Evolutionary conservation across 2,797 vertebrate genomes (phyloP), one percentile per base, ranked within the genome.

Genomic region (Xerus rutilus): DNA sequence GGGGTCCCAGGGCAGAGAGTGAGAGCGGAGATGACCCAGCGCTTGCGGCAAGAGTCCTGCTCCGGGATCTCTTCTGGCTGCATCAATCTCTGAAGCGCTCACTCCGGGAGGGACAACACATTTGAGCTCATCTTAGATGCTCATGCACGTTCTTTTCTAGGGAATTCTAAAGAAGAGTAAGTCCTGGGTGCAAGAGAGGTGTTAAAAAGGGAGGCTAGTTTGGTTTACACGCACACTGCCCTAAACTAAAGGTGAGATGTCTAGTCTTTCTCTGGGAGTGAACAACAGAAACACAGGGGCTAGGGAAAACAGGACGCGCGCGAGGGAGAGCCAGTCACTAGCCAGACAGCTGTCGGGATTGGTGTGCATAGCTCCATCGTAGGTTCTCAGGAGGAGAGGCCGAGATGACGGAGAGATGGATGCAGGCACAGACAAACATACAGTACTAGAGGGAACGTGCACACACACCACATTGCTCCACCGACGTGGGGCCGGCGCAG

Each of bases 1-100:
- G 98, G 98, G 90, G 98, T 97, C 86, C 67, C 96, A 98, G 98
- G 98, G 97, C 98, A 97, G 90, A 96, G 93, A 98, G 98, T 97
- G 98, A 97, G 84, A 62, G 12, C 18, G 25, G n/a, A 73, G 39
- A n/a, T 30, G 91, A n/a, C 86, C 94, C 54, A 4, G 93, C 2
- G 30, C 57, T 11, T 0, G 79, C 20, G 87, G 81, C 79, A 2
- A 2, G 64, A 81, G 89, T 76, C 45, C 21, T 57, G 74, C 70
- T 39, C 57, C 35, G 6, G 45, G 67, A 93, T n/a, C 95, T 72
- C 39, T 14, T 45, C 79, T 18, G 10, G 67, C 82, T 88, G 12
- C 74, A 1, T 8, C 96, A 69, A 49, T 74, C 77, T 69, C 28
- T 4, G 64, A 84, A 64, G 91, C 82, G 92, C 95, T 95, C 94